A percentile compares a stretch with the other conserved stretches of the same genome.
Conservation (phyloP, 1,140 invertebrate genomes). For the Oryctes rhinoceros region DNA sequence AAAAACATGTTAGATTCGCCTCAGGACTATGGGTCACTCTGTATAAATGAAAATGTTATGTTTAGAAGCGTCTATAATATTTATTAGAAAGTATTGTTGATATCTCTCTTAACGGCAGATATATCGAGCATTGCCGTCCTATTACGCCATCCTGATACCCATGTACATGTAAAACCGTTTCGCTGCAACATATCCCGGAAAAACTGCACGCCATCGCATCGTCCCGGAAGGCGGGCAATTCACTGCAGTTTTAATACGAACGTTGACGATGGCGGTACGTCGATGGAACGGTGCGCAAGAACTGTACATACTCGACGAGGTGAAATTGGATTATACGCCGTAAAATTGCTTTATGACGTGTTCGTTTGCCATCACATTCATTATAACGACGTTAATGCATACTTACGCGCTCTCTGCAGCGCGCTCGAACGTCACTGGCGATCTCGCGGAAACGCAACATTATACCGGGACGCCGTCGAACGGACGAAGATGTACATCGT, state of each 20-base stretch:
- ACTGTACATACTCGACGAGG: background rate
- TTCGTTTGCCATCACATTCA: constrained; percentile 29
- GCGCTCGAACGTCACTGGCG: background rate
- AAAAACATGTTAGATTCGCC: too few relatives aligned
- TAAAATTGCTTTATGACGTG: constrained; percentile 37
- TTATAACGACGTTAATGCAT: constrained; percentile 12
- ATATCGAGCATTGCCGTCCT: too few relatives aligned
- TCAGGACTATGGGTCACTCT: too few relatives aligned
- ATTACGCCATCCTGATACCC: too few relatives aligned
- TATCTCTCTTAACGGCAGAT: too few relatives aligned
- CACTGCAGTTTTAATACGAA: background rate
- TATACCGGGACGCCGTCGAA: background rate
- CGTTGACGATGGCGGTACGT: background rate
- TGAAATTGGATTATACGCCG: constrained; percentile 25
- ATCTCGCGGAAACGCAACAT: constrained; percentile 1
- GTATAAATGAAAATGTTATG: too few relatives aligned
- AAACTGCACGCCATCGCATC: background rate
- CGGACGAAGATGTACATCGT: background rate
- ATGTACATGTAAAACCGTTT: background rate
- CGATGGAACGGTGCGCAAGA: background rate
- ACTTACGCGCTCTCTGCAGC: constrained; percentile 2
- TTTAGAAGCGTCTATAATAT: too few relatives aligned
- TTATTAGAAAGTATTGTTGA: too few relatives aligned
- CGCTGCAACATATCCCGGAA: background rate
- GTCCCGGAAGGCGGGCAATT: background rate